Base-by-base conservation (phyloP, 2,888 invertebrate genomes). In the Acronicta alni region DNA sequence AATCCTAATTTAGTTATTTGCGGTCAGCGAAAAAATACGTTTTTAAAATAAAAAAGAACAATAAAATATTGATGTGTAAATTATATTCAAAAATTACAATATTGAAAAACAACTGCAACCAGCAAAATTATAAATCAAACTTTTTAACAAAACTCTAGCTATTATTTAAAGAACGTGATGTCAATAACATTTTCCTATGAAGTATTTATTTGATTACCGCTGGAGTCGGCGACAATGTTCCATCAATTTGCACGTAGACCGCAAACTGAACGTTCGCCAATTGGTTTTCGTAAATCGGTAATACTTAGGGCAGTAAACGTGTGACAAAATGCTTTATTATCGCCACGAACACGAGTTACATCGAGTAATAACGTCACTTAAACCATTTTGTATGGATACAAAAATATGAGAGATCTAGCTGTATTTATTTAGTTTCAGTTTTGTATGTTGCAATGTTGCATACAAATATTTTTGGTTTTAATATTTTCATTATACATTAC, bases 241-340 rank as follows among this genome's bases (percentile, higher is more conserved):
- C 75, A 69, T 72, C 72, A 76, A 69, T 76, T 77, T 66, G 52
- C 32, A 56, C 61, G 44, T 44, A 45, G 52, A 76, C 78, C 78
- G 60, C 76, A 77, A 57, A 58, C 66, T 60, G 57, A 62, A 42
- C 57, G 64, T 53, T 62, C 51, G 53, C 59, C 66, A 63, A 75
- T 75, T 71, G 72, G 72, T 71, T 76, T 67, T 66, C 63, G 69
- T 64, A 72, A 75, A 77, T 72, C 57, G 57, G 62, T 75, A 74
- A 77, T 77, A 74, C 60, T 74, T 55, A 61, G 41, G 32, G 54
- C 53, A 56, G 66, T 63, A 64, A 76, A 60, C 54, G 54, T 66
- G 61, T 64, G 68, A 72, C 69, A 69, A 77, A 64, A 53, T 66
- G 57, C 43, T 62, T 68, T 77, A 68, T 65, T 65, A 60, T 47